Evolutionary conservation across 2,888 invertebrate species (phyloP).

Genomic region (Microdon myrmicae): DNA sequence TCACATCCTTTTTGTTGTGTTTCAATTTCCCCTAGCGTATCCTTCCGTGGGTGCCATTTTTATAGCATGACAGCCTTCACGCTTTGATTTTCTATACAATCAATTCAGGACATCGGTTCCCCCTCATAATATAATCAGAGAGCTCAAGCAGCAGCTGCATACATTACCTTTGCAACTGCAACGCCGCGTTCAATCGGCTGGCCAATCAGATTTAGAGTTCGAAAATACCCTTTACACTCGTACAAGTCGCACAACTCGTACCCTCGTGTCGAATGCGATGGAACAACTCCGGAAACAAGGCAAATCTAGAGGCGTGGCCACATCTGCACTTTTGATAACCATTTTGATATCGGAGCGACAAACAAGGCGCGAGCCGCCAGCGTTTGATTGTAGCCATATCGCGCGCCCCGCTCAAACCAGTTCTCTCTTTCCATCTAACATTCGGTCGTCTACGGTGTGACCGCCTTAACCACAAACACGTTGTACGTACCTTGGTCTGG

Average conservation of each 20-base stretch:
- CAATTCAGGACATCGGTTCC: constrained; percentile 32
- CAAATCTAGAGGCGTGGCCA: constrained; percentile 31
- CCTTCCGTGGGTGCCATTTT: constrained; percentile 52
- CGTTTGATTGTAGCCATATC: constrained; percentile 51
- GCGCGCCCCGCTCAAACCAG: constrained; percentile 16
- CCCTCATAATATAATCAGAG: constrained; percentile 19
- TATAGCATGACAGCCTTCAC: constrained; percentile 63
- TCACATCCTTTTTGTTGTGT: constrained; percentile 22
- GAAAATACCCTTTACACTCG: constrained; percentile 11
- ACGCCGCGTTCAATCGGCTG: constrained; percentile 1
- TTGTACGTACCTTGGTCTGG: constrained; percentile 35
- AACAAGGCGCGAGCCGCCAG: constrained; percentile 9
- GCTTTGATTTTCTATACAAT: constrained; percentile 60
- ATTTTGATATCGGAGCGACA: constrained; percentile 43
- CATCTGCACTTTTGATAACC: constrained; percentile 29
- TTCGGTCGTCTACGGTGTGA: constrained; percentile 4
- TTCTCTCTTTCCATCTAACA: constrained; percentile 31
- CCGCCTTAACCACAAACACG: constrained; percentile 36
- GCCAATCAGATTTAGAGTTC: constrained; percentile 31
- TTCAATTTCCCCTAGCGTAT: constrained; percentile 5
- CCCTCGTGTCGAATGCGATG: constrained; percentile 15
- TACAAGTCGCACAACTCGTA: constrained; percentile 32
- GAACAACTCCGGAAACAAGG: constrained; percentile 4
- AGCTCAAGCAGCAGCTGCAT: constrained; percentile 33
- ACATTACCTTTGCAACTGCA: constrained; percentile 9